These are phyloP conservation scores for Papilio polyxenes DNA, from an alignment of 1,140 invertebrate genomes.

Conservation along the genomic window DNA sequence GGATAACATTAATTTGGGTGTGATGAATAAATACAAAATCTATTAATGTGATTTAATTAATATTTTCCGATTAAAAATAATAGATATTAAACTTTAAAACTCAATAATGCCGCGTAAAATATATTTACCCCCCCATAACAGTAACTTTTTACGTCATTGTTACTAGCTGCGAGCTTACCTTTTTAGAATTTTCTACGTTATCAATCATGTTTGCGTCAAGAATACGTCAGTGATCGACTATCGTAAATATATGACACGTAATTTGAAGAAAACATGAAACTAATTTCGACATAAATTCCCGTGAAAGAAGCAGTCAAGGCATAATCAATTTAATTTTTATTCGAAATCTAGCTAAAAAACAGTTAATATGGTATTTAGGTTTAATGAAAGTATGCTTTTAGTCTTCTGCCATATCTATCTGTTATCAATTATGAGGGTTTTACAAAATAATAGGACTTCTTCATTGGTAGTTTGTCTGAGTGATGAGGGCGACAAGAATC, in stretches of 20 bases:
- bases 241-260: conserved; percentile 29
- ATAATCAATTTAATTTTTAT: neutral
- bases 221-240: conserved; percentile 20
- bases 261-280: neutral
- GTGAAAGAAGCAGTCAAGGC: neutral
- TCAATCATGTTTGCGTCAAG: conserved; percentile 30
- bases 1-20: neutral
- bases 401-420: too few species aligned
- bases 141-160: neutral
- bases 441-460: too few species aligned
- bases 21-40: neutral
- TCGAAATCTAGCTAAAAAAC: neutral
- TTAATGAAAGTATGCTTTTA: too few species aligned
- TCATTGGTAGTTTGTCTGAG: too few species aligned
- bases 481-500: too few species aligned
- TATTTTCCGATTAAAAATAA: neutral
- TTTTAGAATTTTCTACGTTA: conserved; percentile 2
- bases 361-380: neutral
- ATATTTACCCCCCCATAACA: neutral
- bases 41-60: neutral
- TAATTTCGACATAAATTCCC: neutral
- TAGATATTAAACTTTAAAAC: neutral
- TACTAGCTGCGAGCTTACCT: neutral
- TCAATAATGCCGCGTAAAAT: neutral
- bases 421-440: too few species aligned